Base-by-base conservation (phyloP, 2,797 vertebrate genomes). In the Leptoclinus maculatus region DNA sequence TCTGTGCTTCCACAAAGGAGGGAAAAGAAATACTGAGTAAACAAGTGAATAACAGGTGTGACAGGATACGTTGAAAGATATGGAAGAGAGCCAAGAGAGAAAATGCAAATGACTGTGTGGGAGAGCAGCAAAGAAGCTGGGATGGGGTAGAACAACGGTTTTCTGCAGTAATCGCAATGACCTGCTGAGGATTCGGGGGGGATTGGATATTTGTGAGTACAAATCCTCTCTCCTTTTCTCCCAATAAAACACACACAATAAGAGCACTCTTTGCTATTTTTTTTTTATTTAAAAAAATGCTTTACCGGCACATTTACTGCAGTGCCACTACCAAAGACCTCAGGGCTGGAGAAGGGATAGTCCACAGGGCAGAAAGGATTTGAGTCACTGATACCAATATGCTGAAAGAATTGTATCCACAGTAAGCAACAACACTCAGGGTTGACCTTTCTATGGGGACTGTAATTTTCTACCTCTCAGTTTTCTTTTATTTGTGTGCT, bases 41-140 rank as follows among this genome's bases (percentile, higher is more conserved):
- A 81, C 62, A 85, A 90, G 88, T 84, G 81, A 85, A 91, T 91
- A 93, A 94, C 93, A 94, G 94, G 93, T 95, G 93, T 91, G 92
- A 91, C 65, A 51, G 71, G 87, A 87, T 84, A 75, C 83, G 86
- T 78, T 67, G 85, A 82, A 87, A 89, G 84, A 91, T 88, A 69
- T 88, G 89, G 90, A 91, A 54, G 72, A 87, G 57, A 88, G 88
- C 88, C 89, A 88, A 76, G 79, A 82, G 82, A 88, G 60, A 73
- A 86, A 90, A 94, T 94, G 91, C 88, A 90, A 93, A 94, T 93
- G 84, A 86, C 23, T 83, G 90, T 84, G 91, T 93, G 87, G 86
- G 92, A 89, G 88, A 90, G 79, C 51, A 12, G 62, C 23, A 38
- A 60, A 9, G 72, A 76, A 51, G 84, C 41, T 2, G 71, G 66